Base-by-base conservation (phyloP, 2,113 vertebrate genomes). In the Calonectris borealis region DNA sequence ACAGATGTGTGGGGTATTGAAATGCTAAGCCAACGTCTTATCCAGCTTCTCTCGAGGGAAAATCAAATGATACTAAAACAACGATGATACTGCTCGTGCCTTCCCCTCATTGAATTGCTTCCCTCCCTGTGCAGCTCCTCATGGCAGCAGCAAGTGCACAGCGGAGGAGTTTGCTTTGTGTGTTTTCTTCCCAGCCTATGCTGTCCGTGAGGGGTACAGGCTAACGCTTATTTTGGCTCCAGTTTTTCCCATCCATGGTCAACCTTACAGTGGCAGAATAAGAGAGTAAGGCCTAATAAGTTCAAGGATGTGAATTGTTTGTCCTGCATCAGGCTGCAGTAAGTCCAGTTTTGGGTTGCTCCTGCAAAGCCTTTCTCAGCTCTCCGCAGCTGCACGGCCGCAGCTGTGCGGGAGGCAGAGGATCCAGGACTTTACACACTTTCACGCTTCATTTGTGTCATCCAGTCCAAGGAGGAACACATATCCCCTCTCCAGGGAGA, bases 341-440 rank as follows among this genome's bases (percentile, higher is more conserved):
- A 52, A 71, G 3, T 9, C 48, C 55, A 69, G 16, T 21, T 85
- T 60, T 11, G 48, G 32, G 22, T 11, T 57, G 46, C 34, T 91
- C 48, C 78, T 55, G 40, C 65, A 27, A 42, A 66, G 24, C 26
- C 29, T 55, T 42, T 51, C n/a, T 38, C 3, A 8, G 57, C 31
- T 93, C 68, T 40, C 60, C 2, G 4, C 0, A 3, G 66, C 61
- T 68, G 25, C 40, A 29, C 0, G 4, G 34, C 62, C 2, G 0
- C 32, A 38, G 65, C 3, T 40, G 61, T 8, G 64, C 42, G 48
- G 71, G 40, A 88, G 54, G 36, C 62, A 66, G 51, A 62, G 42
- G 25, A 54, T 64, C 5, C 32, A 66, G 75, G 48, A 31, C n/a
- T 49, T 46, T 2, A 40, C 55, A 29, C 1, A 0, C 9, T 64